Percentiles rank a stretch among this genome's conserved stretches.
Conservation (phyloP, 2,888 invertebrate species). For the Mesodorylaimus sp. region DNA sequence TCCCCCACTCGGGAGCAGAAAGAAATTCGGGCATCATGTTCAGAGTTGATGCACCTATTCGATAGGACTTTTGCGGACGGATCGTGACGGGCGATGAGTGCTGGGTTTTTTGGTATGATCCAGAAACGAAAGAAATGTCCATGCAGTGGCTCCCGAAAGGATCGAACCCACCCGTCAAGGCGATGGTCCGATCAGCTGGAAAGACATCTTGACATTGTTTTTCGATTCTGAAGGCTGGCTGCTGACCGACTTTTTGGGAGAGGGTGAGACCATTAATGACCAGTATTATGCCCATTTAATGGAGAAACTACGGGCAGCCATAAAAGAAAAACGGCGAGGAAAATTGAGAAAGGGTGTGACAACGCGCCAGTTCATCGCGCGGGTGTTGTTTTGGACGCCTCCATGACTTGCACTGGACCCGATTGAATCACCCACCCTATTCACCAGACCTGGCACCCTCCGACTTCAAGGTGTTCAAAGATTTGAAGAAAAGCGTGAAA, state of each 20-base stretch:
- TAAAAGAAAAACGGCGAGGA: slow-evolving; percentile 3
- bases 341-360: slow-evolving; percentile 6
- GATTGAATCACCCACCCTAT: slow-evolving; percentile 10
- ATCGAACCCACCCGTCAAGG: slow-evolving; percentile 5
- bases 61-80: too few relatives aligned
- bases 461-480: slow-evolving; percentile 9
- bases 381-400: slow-evolving; percentile 3
- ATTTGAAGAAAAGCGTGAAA: slow-evolving; percentile 9
- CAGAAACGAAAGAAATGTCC: neutral
- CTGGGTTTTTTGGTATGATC: slow-evolving; percentile 18
- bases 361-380: slow-evolving; percentile 10
- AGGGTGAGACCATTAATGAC: slow-evolving; percentile 12
- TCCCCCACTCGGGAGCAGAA: slow-evolving; percentile 23
- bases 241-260: slow-evolving; percentile 13
- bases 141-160: too few relatives aligned
- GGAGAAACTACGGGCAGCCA: neutral
- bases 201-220: slow-evolving; percentile 13
- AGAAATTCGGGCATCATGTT: neutral
- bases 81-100: slow-evolving; percentile 30
- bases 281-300: slow-evolving; percentile 12
- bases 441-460: slow-evolving; percentile 11
- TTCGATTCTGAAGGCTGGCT: slow-evolving; percentile 12
- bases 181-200: too few relatives aligned
- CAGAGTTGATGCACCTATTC: slow-evolving; percentile 1
- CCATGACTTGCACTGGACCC: slow-evolving; percentile 7